These are phyloP conservation scores for Acropternis orthonyx DNA, from an alignment of 2,797 vertebrate species.

Conservation along the genomic window DNA sequence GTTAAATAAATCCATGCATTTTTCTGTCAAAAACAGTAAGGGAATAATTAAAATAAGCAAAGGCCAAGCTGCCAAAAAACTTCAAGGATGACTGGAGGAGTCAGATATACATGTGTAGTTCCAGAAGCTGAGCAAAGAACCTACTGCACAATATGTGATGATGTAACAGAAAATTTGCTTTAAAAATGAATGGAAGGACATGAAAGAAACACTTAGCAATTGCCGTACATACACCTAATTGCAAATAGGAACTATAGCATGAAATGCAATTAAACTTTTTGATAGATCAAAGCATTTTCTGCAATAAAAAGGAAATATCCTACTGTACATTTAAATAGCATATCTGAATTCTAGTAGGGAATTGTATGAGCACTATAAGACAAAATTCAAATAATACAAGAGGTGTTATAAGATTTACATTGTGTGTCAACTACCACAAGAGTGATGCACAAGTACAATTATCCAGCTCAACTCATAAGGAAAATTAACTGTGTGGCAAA, in stretches of 20 bases:
- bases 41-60: constrained; percentile 61
- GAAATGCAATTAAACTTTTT: constrained; percentile 72
- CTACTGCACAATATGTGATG: not conserved
- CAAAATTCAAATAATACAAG: not conserved
- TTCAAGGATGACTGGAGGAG: constrained; percentile 20
- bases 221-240: constrained; percentile 51
- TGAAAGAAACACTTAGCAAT: constrained; percentile 61
- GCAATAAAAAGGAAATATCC: constrained; percentile 37
- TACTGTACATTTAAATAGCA: constrained; percentile 40
- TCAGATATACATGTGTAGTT: not conserved
- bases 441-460: constrained; percentile 39
- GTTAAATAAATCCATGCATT: constrained; percentile 5
- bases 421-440: not conserved
- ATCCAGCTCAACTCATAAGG: constrained; percentile 4
- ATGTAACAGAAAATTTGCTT: constrained; percentile 54
- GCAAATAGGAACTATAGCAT: constrained; percentile 62
- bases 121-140: constrained; percentile 3
- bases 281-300: constrained; percentile 71
- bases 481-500: constrained; percentile 18
- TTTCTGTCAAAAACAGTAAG: not conserved
- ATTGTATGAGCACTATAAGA: not conserved
- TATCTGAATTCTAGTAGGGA: constrained; percentile 41
- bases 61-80: constrained; percentile 19
- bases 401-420: not conserved
- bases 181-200: constrained; percentile 58